phyloP scores from a whole-genome alignment of 2,888 invertebrate genomes.

The Agrilus mali region DNA sequence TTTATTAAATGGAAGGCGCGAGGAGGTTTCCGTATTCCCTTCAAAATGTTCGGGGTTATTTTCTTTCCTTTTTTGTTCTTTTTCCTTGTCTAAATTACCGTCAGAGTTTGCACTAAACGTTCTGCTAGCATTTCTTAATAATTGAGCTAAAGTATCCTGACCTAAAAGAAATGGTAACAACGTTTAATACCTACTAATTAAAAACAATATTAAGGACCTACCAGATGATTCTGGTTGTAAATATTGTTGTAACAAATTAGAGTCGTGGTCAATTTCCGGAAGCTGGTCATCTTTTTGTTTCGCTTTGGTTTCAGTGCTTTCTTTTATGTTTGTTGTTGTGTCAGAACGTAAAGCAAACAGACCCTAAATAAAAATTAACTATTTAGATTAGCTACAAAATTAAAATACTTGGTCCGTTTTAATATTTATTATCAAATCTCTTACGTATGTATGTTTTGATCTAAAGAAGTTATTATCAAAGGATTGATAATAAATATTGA shows the following conservation, averaged over 20 bases:
- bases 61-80: too few relatives aligned
- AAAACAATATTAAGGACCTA: slow-evolving; percentile 3
- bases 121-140: slow-evolving; percentile 13
- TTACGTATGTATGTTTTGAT: too few relatives aligned
- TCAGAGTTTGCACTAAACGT: neutral
- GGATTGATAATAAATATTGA: too few relatives aligned
- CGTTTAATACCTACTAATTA: too few relatives aligned
- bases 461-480: too few relatives aligned
- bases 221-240: slow-evolving; percentile 14
- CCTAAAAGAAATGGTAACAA: slow-evolving; percentile 6
- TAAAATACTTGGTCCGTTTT: too few relatives aligned
- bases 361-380: slow-evolving; percentile 21
- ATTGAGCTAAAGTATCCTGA: slow-evolving; percentile 24
- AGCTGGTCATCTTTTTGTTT: slow-evolving; percentile 4
- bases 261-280: slow-evolving; percentile 14
- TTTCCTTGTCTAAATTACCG: neutral
- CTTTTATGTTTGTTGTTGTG: slow-evolving; percentile 16
- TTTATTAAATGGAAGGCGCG: too few relatives aligned
- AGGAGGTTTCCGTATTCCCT: too few relatives aligned
- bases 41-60: too few relatives aligned
- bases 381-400: neutral
- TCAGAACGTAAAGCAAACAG: slow-evolving; percentile 23
- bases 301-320: neutral
- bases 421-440: too few relatives aligned
- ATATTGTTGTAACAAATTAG: slow-evolving; percentile 24